These are phyloP conservation scores for Platyrinchus mystaceus DNA, from an alignment of 2,797 vertebrate genomes.

Conservation along the genomic window DNA sequence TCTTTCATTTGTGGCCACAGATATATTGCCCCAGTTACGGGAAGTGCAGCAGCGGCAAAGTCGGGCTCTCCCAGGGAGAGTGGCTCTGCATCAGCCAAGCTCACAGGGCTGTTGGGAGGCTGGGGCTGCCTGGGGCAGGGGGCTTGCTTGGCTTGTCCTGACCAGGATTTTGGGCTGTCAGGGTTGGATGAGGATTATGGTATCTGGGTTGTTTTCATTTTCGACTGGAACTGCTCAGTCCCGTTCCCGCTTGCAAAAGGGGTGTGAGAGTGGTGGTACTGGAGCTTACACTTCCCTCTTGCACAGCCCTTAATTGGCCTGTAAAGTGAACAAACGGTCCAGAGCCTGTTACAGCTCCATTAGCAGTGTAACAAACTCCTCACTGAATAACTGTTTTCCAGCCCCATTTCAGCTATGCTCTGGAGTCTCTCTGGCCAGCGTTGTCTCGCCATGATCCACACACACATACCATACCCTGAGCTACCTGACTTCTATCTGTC, in stretches of 20 bases:
- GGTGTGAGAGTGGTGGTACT: rapidly evolving
- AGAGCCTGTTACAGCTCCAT: not conserved
- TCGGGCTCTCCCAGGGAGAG: not conserved
- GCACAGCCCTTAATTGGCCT: not conserved
- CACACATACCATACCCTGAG: rapidly evolving
- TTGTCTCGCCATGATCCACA: rapidly evolving
- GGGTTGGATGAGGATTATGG: not conserved
- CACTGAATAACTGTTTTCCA: not conserved
- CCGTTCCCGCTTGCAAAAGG: not conserved
- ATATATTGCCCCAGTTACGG: not conserved
- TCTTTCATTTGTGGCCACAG: constrained; percentile 57
- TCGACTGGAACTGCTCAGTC: rapidly evolving
- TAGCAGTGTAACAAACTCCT: not conserved
- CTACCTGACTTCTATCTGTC: not conserved
- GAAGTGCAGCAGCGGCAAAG: not conserved
- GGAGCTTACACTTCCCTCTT: constrained; percentile 9
- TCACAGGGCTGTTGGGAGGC: rapidly evolving
- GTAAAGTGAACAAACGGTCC: not conserved
- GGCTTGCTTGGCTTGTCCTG: rapidly evolving
- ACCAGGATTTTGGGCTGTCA: rapidly evolving
- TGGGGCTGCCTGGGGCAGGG: not conserved
- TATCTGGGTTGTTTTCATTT: rapidly evolving
- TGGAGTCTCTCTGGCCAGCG: not conserved
- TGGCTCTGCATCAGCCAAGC: rapidly evolving
- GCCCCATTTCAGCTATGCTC: rapidly evolving